Conservation (phyloP, 2,797 vertebrate genomes). For the Sardinella longiceps region DNA sequence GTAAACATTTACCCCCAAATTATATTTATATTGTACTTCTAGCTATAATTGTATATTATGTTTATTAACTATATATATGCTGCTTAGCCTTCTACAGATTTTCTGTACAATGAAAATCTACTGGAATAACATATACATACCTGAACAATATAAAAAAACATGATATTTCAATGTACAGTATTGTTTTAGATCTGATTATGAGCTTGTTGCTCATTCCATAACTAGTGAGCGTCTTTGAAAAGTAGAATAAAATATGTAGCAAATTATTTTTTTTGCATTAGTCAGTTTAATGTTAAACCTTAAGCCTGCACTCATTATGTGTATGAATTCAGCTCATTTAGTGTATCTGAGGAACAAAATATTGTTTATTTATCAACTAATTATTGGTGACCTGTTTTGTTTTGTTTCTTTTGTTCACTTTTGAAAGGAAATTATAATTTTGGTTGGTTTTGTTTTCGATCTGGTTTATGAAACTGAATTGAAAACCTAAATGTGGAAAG, state of each 20-base stretch:
- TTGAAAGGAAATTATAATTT: background rate
- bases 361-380: background rate
- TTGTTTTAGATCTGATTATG: background rate
- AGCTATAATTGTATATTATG: background rate
- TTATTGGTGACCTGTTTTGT: background rate
- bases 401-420: background rate
- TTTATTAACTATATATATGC: background rate
- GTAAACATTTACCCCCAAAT: background rate
- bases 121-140: background rate
- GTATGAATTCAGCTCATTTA: background rate
- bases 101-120: background rate
- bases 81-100: background rate
- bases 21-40: background rate
- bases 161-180: background rate
- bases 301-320: background rate
- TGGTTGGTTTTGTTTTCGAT: background rate
- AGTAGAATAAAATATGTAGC: constrained; percentile 10
- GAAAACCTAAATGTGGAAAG: background rate
- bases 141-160: background rate
- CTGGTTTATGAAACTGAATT: background rate
- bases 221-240: background rate
- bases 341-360: background rate
- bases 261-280: constrained; percentile 14
- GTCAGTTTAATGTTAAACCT: background rate
- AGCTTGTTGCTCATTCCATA: background rate